Conservation (phyloP, 1,140 invertebrate species). For the Hypothenemus hampei region DNA sequence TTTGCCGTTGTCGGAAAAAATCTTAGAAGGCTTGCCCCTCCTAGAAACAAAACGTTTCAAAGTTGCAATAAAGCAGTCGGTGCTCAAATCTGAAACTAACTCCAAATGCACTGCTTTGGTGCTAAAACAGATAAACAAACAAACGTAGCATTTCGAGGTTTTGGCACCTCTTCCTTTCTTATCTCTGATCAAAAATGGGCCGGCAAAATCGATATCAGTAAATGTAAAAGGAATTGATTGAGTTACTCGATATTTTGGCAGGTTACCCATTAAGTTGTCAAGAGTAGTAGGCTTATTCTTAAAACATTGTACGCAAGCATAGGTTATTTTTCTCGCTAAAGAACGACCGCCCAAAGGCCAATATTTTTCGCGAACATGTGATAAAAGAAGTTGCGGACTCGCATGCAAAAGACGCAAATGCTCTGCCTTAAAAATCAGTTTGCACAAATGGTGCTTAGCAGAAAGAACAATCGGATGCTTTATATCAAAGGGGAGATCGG, state of each 20-base stretch:
- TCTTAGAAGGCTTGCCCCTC: slow-evolving; percentile 34
- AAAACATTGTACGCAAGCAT: slow-evolving; percentile 6
- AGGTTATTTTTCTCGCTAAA: slow-evolving; percentile 3
- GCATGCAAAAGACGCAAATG: slow-evolving; percentile 32
- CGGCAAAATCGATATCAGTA: slow-evolving; percentile 5
- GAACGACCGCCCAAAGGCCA: slow-evolving; percentile 25
- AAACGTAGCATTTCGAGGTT: slow-evolving; percentile 30
- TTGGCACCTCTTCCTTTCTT: slow-evolving; percentile 19
- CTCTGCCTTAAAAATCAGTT: slow-evolving; percentile 23
- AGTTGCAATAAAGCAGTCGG: slow-evolving; percentile 40
- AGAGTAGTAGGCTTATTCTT: slow-evolving; percentile 20
- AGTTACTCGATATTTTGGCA: slow-evolving; percentile 5
- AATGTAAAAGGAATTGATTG: slow-evolving; percentile 30
- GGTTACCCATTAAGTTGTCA: slow-evolving; percentile 13
- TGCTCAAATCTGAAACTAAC: slow-evolving; percentile 37
- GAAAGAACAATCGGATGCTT: slow-evolving; percentile 37
- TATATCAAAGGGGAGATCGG: slow-evolving; percentile 14
- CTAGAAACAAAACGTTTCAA: slow-evolving; percentile 42
- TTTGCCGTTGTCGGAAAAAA: slow-evolving; percentile 44
- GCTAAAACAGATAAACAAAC: slow-evolving; percentile 33
- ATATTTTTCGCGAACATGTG: slow-evolving; percentile 26
- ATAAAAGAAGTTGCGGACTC: slow-evolving; percentile 19
- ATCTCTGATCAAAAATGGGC: background rate
- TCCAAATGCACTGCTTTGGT: slow-evolving; percentile 47
- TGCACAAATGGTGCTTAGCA: slow-evolving; percentile 17